Conservation (phyloP, 2,113 vertebrate genomes). For the Hipposideros armiger region DNA sequence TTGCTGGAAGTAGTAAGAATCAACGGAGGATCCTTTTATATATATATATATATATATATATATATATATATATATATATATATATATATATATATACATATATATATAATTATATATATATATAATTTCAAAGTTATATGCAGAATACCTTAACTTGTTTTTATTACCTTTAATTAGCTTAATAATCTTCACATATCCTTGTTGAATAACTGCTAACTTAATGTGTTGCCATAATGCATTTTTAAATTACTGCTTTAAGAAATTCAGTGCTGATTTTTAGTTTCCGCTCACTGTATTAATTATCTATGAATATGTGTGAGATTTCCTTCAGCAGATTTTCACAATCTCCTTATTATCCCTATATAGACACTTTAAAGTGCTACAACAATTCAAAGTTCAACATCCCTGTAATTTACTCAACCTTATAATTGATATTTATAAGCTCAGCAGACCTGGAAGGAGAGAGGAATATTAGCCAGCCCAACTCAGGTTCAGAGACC, state of each 20-base stretch:
- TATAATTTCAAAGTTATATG: slow-evolving; percentile 77
- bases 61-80: not conserved
- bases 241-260: slow-evolving; percentile 89
- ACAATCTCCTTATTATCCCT: slow-evolving; percentile 85
- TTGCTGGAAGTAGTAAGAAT: slow-evolving; percentile 66
- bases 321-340: slow-evolving; percentile 87
- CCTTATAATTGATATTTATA: slow-evolving; percentile 85
- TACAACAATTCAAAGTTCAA: slow-evolving; percentile 81
- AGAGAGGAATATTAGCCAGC: slow-evolving; percentile 77
- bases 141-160: slow-evolving; percentile 83
- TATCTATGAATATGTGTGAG: slow-evolving; percentile 87
- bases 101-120: not conserved
- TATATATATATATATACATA: not conserved
- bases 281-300: slow-evolving; percentile 89
- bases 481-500: slow-evolving; percentile 77
- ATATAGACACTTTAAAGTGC: slow-evolving; percentile 83
- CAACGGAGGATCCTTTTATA: slow-evolving; percentile 3
- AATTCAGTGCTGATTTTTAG: slow-evolving; percentile 85
- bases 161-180: slow-evolving; percentile 88
- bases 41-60: slow-evolving; percentile 35
- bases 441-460: slow-evolving; percentile 78
- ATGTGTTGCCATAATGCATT: slow-evolving; percentile 87
- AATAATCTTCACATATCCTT: slow-evolving; percentile 89
- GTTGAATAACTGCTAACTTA: slow-evolving; percentile 89
- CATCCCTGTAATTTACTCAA: slow-evolving; percentile 85